phyloP scores from a whole-genome alignment of 2,113 vertebrate species.

The Phalacrocorax pelagicus region DNA sequence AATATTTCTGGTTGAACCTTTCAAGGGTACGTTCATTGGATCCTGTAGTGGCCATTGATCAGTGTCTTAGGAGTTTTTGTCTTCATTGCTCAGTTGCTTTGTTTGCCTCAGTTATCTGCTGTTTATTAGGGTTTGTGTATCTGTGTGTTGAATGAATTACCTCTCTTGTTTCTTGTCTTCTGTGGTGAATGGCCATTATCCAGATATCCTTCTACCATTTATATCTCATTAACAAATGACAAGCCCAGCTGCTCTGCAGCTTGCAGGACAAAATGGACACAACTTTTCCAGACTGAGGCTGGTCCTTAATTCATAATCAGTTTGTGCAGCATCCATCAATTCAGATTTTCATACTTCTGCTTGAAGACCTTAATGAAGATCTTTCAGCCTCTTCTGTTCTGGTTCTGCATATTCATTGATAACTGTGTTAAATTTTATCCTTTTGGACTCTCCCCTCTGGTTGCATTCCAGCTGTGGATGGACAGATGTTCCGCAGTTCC shows the following conservation, averaged over 20 bases:
- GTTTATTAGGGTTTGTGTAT: background rate
- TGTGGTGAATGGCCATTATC: background rate
- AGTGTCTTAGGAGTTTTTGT: background rate
- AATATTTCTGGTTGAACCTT: background rate
- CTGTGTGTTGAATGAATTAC: background rate
- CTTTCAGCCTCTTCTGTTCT: background rate
- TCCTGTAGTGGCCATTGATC: background rate
- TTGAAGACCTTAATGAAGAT: background rate
- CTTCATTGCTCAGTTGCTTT: background rate
- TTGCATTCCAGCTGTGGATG: conserved; percentile 65
- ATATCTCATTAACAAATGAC: background rate
- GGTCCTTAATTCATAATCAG: background rate
- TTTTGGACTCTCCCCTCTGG: background rate
- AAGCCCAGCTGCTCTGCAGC: background rate
- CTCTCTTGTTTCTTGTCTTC: background rate
- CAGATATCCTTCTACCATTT: background rate
- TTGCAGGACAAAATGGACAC: background rate
- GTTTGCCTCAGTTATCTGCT: background rate
- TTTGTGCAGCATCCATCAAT: background rate
- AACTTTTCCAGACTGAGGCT: background rate
- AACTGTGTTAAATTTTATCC: background rate
- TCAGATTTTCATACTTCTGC: background rate
- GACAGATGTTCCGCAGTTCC: conserved; percentile 83
- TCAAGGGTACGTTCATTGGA: background rate
- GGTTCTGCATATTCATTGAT: background rate